These are phyloP conservation scores for Drosophila mauritiana DNA, from an alignment of 1,140 invertebrate genomes.

Conservation along the genomic window DNA sequence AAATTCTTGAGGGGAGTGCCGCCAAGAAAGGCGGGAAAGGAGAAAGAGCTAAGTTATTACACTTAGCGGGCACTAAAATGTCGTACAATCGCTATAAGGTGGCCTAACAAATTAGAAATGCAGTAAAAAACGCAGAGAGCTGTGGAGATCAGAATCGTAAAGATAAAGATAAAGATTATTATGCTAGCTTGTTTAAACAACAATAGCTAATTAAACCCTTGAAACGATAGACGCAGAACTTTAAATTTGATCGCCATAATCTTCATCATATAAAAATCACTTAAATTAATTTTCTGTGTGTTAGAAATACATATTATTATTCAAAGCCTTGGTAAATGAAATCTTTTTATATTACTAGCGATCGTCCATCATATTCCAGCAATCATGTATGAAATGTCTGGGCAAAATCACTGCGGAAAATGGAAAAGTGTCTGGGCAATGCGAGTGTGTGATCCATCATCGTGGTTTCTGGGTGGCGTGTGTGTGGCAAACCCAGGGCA, in stretches of 20 bases:
- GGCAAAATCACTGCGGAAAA: slow-evolving; percentile 23
- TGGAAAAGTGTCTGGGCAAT: slow-evolving; percentile 17
- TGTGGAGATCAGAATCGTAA: slow-evolving; percentile 31
- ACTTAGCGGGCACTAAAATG: slow-evolving; percentile 48
- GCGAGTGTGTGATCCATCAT: slow-evolving; percentile 53
- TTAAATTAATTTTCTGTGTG: not conserved
- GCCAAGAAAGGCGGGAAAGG: slow-evolving; percentile 7
- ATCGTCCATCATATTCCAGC: not conserved
- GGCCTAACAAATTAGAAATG: slow-evolving; percentile 25
- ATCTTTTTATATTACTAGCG: no score
- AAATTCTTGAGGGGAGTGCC: slow-evolving; percentile 31
- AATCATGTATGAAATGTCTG: not conserved
- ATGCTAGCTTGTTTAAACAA: slow-evolving; percentile 1
- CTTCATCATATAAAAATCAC: no score
- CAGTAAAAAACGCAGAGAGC: slow-evolving; percentile 19
- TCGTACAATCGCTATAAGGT: slow-evolving; percentile 24
- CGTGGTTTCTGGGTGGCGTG: slow-evolving; percentile 30
- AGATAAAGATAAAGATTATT: slow-evolving; percentile 38
- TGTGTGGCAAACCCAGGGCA: slow-evolving; percentile 22
- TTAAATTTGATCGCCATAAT: not conserved
- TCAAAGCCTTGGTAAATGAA: no score
- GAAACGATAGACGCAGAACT: not conserved
- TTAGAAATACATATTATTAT: not conserved
- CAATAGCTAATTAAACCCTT: slow-evolving; percentile 1
- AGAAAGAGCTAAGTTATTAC: slow-evolving; percentile 39